phyloP scores from a whole-genome alignment of 2,113 vertebrate species.

The Micronycteris hirsuta region DNA sequence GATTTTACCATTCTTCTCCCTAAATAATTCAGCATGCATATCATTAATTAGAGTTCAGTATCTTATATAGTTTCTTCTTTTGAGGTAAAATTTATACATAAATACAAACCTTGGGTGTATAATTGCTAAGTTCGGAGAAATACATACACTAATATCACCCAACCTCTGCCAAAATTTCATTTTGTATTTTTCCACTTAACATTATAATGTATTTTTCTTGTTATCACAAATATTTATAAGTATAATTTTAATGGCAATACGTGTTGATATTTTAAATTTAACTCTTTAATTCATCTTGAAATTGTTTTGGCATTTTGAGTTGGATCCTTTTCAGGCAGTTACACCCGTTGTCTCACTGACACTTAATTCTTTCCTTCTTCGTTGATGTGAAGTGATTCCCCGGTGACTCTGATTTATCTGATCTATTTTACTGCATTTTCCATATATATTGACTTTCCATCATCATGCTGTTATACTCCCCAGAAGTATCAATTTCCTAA shows the following conservation, averaged over 20 bases:
- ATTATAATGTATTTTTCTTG: not conserved
- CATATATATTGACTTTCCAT: not conserved
- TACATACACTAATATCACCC: not conserved
- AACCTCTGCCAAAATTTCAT: not conserved
- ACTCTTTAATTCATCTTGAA: not conserved
- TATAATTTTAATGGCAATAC: not conserved
- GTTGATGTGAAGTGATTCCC: not conserved
- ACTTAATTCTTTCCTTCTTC: not conserved
- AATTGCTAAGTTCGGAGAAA: not conserved
- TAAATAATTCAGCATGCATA: not conserved
- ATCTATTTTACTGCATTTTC: not conserved
- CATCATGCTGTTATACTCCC: not conserved
- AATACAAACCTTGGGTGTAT: not conserved
- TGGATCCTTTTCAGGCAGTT: not conserved
- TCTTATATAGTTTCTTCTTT: not conserved
- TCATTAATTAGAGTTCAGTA: not conserved
- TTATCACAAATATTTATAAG: not conserved
- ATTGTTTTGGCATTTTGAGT: not conserved
- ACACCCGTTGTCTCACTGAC: not conserved
- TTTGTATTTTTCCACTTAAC: not conserved
- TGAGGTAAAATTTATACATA: not conserved
- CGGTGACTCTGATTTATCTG: not conserved
- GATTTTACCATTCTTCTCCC: not conserved
- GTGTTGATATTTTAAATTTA: slow-evolving; percentile 5
- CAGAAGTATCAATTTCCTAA: not conserved